phyloP scores from a whole-genome alignment of 1,140 invertebrate species.

The Heliconius hewitsoni region DNA sequence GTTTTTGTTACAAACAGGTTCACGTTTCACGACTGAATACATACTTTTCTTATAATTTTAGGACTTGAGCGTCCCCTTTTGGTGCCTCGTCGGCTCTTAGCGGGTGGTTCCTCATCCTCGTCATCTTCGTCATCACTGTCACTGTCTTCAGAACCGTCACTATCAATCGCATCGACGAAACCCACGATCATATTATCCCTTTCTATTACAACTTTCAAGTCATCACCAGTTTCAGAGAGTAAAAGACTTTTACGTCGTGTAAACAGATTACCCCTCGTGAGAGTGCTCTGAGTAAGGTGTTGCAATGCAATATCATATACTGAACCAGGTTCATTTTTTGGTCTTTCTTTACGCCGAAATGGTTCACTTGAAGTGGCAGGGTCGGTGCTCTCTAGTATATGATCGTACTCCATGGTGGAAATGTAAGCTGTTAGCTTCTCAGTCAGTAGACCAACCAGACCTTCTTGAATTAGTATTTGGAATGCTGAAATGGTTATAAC shows the following conservation, averaged over 20 bases:
- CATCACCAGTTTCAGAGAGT: conserved; percentile 57
- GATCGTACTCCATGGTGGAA: conserved; percentile 74
- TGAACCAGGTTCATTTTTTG: conserved; percentile 30
- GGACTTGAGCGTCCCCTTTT: conserved; percentile 59
- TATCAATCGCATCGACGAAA: conserved; percentile 67
- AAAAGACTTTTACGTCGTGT: conserved; percentile 51
- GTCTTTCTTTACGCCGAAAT: conserved; percentile 34
- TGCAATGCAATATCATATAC: conserved; percentile 38
- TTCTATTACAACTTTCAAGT: conserved; percentile 72
- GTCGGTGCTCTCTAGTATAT: conserved; percentile 50
- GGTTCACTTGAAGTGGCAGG: conserved; percentile 31
- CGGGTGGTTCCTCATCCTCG: conserved; percentile 8
- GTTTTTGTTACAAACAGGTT: too few relatives aligned
- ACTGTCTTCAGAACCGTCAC: conserved; percentile 63
- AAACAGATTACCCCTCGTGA: conserved; percentile 46
- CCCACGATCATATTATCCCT: conserved; percentile 77
- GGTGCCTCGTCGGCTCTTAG: conserved; percentile 23
- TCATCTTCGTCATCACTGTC: conserved; percentile 43
- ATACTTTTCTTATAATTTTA: conserved; percentile 55
- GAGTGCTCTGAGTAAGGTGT: conserved; percentile 29
- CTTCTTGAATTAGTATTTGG: conserved; percentile 71
- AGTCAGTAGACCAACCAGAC: conserved; percentile 69
- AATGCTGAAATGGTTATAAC: conserved; percentile 58
- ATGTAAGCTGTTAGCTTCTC: conserved; percentile 70
- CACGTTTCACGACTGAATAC: conserved; percentile 15